Base-by-base conservation (phyloP, 2,797 vertebrate genomes). In the Eptatretus atami region DNA sequence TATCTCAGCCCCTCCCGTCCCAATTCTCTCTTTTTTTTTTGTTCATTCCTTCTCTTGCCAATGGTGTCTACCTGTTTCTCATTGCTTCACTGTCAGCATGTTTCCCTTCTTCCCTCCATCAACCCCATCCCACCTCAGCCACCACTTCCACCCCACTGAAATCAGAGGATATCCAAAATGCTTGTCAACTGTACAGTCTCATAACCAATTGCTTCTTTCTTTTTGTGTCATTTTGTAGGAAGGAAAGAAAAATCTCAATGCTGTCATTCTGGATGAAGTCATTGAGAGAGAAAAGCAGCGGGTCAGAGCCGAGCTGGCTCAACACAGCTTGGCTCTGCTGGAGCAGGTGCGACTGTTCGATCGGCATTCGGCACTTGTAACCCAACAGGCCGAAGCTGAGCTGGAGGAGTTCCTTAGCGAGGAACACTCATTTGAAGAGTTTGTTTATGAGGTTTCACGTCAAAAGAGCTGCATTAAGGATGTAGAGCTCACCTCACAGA, bases 211-310 rank as follows among this genome's bases (percentile, higher is more conserved):
- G 31, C 31, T 44, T 5, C 31, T 44, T 44, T 44, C 31, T 44
- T 8, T 44, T 44, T 44, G 31, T 44, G 31, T 44, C 31, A 44
- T 44, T 44, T 44, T 44, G 31, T 8, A 44, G 31, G 31, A 44
- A 44, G 31, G 31, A 44, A 44, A 44, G 31, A 44, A 44, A 44
- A 44, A 65, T 64, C 70, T 93, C 66, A 81, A 75, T 66, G 84
- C 84, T n/a, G 64, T 79, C 31, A 71, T 90, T 66, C 76, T 79
- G n/a, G 71, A 75, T 24, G 80, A 83, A 69, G 75, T 84, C 65
- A 24, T 87, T 2, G 63, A 76, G 10, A 72, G 71, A 31, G 77
- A 82, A 66, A 78, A 74, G 67, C 69, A 73, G 65, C 74, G 77
- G 63, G 73, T 85, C 13, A 74, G 54, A 63, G 69, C 69, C 31